A percentile compares a stretch with the other conserved stretches of the same genome.
These are phyloP conservation scores for Micrasema minimum DNA, from an alignment of 1,140 invertebrate species.

Conservation along the genomic window DNA sequence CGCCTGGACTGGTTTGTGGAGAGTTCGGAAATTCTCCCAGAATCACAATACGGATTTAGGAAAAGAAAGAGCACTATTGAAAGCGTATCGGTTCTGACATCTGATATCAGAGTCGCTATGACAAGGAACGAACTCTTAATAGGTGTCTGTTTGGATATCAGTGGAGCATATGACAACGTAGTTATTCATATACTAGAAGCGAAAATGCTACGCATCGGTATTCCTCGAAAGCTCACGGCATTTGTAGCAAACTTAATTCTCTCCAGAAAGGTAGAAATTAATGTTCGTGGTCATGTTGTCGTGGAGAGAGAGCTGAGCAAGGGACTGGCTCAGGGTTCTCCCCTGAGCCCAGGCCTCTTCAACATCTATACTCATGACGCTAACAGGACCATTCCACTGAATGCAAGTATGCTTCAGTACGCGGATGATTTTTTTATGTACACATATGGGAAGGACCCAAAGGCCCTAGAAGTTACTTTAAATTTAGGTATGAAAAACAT, in stretches of 20 bases:
- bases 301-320: no score
- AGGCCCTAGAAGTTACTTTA: background rate
- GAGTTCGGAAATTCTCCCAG: background rate
- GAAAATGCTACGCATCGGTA: background rate
- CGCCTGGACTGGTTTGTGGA: background rate
- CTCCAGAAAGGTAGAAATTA: background rate
- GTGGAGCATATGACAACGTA: background rate
- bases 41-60: background rate
- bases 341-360: background rate
- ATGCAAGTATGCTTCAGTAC: background rate
- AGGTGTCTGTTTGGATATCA: background rate
- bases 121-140: background rate
- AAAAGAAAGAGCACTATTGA: constrained; percentile 1
- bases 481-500: background rate
- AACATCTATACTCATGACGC: background rate
- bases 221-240: background rate
- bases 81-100: background rate
- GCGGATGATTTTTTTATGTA: constrained; percentile 11
- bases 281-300: background rate
- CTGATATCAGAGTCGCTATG: background rate
- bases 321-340: background rate
- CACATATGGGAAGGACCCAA: background rate
- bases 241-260: background rate
- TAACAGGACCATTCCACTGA: background rate
- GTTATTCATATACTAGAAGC: background rate